Conservation (phyloP, 2,888 invertebrate genomes). For the Alitta virens region DNA sequence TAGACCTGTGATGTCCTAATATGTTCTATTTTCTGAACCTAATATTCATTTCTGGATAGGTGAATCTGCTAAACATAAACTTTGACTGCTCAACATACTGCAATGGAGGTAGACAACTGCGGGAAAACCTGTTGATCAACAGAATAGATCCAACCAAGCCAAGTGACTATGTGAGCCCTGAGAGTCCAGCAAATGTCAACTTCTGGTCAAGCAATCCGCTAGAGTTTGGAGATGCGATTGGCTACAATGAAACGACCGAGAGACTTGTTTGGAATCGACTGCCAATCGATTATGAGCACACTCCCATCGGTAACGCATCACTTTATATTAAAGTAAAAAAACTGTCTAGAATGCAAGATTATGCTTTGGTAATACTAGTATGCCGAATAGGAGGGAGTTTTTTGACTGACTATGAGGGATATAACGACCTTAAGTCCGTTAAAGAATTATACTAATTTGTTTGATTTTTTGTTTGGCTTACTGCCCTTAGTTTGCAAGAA, state of each 20-base stretch:
- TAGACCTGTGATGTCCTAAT: too few species aligned
- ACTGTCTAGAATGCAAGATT: too few species aligned
- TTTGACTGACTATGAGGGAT: too few species aligned
- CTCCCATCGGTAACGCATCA: slow-evolving; percentile 3
- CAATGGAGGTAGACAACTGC: neutral
- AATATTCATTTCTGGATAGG: too few species aligned
- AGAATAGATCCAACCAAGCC: slow-evolving; percentile 22
- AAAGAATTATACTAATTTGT: too few species aligned
- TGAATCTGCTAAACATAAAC: neutral
- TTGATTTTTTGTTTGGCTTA: too few species aligned
- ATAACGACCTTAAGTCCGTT: too few species aligned
- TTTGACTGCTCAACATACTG: neutral
- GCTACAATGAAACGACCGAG: slow-evolving; percentile 41
- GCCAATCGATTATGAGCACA: neutral
- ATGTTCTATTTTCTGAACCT: too few species aligned
- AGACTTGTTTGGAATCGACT: neutral
- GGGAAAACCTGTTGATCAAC: neutral
- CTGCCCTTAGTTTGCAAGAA: too few species aligned
- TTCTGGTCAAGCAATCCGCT: slow-evolving; percentile 38
- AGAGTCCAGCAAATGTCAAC: slow-evolving; percentile 35
- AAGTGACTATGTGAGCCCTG: slow-evolving; percentile 32
- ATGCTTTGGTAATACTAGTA: too few species aligned
- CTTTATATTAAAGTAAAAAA: too few species aligned
- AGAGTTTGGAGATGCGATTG: slow-evolving; percentile 47
- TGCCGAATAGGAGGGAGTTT: too few species aligned